These are phyloP conservation scores for Aradophagus sp. DNA, from an alignment of 1,140 invertebrate genomes.

Conservation along the genomic window DNA sequence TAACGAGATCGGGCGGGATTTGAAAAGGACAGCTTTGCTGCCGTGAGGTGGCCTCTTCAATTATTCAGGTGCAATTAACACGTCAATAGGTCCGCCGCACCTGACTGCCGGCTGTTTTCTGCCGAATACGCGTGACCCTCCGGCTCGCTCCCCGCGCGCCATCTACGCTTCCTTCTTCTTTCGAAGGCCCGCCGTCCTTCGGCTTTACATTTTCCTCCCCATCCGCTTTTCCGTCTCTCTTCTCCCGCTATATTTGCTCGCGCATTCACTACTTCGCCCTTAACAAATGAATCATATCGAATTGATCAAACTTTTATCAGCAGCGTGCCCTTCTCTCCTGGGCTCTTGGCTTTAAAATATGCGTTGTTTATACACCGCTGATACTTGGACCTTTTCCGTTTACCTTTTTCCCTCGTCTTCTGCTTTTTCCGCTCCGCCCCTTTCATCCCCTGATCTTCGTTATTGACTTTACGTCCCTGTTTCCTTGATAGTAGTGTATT, in stretches of 20 bases:
- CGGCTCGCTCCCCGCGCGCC: slow-evolving; percentile 29
- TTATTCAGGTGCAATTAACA: slow-evolving; percentile 73
- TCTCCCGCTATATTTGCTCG: slow-evolving; percentile 28
- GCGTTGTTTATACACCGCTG: slow-evolving; percentile 17
- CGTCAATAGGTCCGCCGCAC: slow-evolving; percentile 70
- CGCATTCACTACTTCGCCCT: slow-evolving; percentile 33
- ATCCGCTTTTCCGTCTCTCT: slow-evolving; percentile 24
- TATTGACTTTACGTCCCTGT: too few species aligned
- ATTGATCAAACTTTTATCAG: slow-evolving; percentile 44
- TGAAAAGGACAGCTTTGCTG: slow-evolving; percentile 66
- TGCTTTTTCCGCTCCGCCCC: too few species aligned
- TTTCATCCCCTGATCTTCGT: too few species aligned
- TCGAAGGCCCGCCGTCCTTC: slow-evolving; percentile 7
- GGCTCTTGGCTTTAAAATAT: slow-evolving; percentile 14
- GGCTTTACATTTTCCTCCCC: slow-evolving; percentile 15
- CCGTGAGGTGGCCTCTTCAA: slow-evolving; percentile 61
- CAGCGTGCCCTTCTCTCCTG: slow-evolving; percentile 15
- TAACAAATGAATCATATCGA: slow-evolving; percentile 50
- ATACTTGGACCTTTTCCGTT: slow-evolving; percentile 11
- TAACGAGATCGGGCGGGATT: slow-evolving; percentile 67
- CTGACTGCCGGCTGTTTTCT: slow-evolving; percentile 65
- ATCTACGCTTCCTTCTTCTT: slow-evolving; percentile 24
- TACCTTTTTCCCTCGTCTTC: too few species aligned
- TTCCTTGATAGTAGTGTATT: too few species aligned
- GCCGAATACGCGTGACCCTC: slow-evolving; percentile 58